Evolutionary conservation across 2,797 vertebrate species (phyloP), one percentile per base, ranked within the genome.

Genomic region (Acridotheres tristis): DNA sequence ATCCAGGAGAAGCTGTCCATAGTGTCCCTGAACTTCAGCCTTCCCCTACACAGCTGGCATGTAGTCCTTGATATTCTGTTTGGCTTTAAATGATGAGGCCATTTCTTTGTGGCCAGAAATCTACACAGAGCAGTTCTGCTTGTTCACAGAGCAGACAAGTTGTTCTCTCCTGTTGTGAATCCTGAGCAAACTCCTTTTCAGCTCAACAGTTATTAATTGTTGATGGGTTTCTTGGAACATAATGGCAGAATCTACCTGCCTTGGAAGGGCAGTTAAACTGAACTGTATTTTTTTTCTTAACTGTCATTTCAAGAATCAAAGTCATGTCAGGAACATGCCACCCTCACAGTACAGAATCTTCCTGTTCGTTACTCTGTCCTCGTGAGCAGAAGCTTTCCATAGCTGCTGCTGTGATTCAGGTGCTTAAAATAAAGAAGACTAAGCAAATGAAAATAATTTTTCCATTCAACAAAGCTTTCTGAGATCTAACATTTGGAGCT

Each of bases 251-350:
- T 17, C 14, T 63, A 45, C 40, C 29, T 73, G 36, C 22, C 73
- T 83, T 73, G 66, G 30, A 68, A 85, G 63, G 7, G 9, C 69
- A 40, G 62, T 92, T 88, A 67, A 92, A 77, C 45, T 16, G 77
- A 87, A 53, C 16, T 5, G 3, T 11, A 19, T 58, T 54, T 78
- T 82, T 55, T 66, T 85, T 29, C 34, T 80, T 5, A 88, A 78
- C 73, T 63, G 78, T 74, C 68, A 68, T 90, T 93, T 93, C 65
- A 74, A 94, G 81, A 82, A 76, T 85, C 75, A 77, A 93, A 87
- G 53, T 78, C 50, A 30, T 47, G 38, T 57, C 88, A 94, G 77
- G 88, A 95, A 75, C 69, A 78, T 21, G 1, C 54, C 78, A 40
- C 62, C 50, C 32, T 50, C 73, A 58, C 62, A 94, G 38, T 50